Conservation (phyloP, 2,797 vertebrate species). For the Sciurus carolinensis region DNA sequence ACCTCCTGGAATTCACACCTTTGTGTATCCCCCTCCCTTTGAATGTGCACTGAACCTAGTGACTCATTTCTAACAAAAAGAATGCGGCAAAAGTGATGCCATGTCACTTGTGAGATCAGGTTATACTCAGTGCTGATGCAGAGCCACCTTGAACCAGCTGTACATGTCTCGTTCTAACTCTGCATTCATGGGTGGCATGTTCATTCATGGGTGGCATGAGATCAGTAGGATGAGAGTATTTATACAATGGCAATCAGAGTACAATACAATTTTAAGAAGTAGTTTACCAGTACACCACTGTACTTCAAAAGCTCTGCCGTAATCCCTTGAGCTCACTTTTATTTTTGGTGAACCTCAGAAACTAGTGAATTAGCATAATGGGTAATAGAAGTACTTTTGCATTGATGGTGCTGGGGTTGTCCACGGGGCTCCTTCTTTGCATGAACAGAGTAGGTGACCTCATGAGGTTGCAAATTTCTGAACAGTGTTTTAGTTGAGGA, state of each 20-base stretch:
- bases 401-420: background rate
- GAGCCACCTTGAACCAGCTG: background rate
- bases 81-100: background rate
- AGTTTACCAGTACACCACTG: background rate
- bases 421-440: background rate
- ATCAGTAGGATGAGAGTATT: background rate
- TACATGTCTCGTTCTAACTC: background rate
- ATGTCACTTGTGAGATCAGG: background rate
- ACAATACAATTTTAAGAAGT: background rate
- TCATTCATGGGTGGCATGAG: background rate
- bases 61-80: slow-evolving; percentile 12
- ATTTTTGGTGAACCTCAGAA: background rate
- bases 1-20: background rate
- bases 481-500: background rate
- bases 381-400: background rate
- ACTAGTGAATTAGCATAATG: background rate
- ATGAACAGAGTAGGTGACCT: background rate
- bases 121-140: background rate
- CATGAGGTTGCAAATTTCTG: background rate
- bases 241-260: background rate
- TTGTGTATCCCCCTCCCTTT: background rate
- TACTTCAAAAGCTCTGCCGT: background rate
- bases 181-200: background rate
- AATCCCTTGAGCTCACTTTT: background rate
- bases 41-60: background rate